phyloP scores from a whole-genome alignment of 1,140 invertebrate species.

The Bombus superbus region DNA sequence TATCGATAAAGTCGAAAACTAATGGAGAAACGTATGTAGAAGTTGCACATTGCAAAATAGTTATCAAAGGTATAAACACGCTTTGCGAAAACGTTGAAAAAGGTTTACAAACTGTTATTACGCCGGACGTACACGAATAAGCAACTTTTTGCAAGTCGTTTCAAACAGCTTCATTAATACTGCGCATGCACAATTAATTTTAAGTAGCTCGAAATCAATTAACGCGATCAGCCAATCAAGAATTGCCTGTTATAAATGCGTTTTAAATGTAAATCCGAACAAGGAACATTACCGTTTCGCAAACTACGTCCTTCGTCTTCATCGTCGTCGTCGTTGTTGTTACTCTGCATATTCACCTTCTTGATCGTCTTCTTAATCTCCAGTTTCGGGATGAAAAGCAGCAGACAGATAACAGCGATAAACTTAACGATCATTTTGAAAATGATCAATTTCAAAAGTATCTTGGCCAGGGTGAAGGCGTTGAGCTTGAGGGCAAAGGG shows the following conservation, averaged over 20 bases:
- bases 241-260: background rate
- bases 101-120: background rate
- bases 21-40: no score
- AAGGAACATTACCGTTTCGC: background rate
- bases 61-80: no score
- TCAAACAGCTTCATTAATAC: background rate
- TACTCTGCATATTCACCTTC: slow-evolving; percentile 41
- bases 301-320: slow-evolving; percentile 49
- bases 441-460: slow-evolving; percentile 88
- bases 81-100: background rate
- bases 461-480: slow-evolving; percentile 88
- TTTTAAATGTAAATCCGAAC: background rate
- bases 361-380: slow-evolving; percentile 77
- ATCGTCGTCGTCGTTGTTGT: slow-evolving; percentile 61
- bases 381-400: slow-evolving; percentile 89
- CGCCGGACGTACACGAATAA: background rate
- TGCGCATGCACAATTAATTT: background rate
- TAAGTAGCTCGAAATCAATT: background rate
- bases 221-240: background rate
- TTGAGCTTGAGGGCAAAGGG: slow-evolving; percentile 85
- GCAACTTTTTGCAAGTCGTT: background rate
- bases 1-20: no score
- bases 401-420: slow-evolving; percentile 87
- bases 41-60: no score
- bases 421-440: slow-evolving; percentile 91